These are phyloP conservation scores for Cynaeus angustus DNA, from an alignment of 2,888 invertebrate species.

Conservation along the genomic window DNA sequence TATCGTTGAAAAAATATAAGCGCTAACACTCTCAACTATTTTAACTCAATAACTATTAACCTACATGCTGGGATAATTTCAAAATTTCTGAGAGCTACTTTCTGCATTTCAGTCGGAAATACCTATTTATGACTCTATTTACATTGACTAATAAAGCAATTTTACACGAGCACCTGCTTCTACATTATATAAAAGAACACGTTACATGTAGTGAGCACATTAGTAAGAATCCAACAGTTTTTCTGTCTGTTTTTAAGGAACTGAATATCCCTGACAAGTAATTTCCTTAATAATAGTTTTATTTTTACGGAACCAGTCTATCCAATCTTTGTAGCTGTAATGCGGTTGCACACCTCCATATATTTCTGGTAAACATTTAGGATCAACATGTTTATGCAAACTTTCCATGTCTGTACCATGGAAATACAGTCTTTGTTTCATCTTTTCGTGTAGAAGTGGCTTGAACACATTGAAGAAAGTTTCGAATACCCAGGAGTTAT, in stretches of 20 bases:
- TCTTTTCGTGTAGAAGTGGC: conserved; percentile 79
- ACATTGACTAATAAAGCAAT: too few relatives aligned
- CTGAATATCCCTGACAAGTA: conserved; percentile 72
- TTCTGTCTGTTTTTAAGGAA: not conserved
- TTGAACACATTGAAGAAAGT: conserved; percentile 84
- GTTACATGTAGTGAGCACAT: too few relatives aligned
- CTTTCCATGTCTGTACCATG: conserved; percentile 83
- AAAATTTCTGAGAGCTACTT: too few relatives aligned
- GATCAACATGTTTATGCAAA: conserved; percentile 81
- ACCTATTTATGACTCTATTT: too few relatives aligned
- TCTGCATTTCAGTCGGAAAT: too few relatives aligned
- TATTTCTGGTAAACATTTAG: conserved; percentile 80
- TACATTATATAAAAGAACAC: too few relatives aligned
- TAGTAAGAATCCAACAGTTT: not conserved
- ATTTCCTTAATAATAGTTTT: conserved; percentile 77
- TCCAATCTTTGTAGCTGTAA: conserved; percentile 82
- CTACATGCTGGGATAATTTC: too few relatives aligned
- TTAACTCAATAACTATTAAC: not conserved
- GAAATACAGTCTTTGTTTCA: conserved; percentile 77
- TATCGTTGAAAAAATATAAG: too few relatives aligned
- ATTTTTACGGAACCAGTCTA: conserved; percentile 76
- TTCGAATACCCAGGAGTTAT: conserved; percentile 87
- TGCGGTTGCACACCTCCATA: conserved; percentile 79
- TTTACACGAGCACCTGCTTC: too few relatives aligned
- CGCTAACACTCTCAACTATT: not conserved